phyloP scores from a whole-genome alignment of 2,888 invertebrate species.

The Cephus nigrinus region DNA sequence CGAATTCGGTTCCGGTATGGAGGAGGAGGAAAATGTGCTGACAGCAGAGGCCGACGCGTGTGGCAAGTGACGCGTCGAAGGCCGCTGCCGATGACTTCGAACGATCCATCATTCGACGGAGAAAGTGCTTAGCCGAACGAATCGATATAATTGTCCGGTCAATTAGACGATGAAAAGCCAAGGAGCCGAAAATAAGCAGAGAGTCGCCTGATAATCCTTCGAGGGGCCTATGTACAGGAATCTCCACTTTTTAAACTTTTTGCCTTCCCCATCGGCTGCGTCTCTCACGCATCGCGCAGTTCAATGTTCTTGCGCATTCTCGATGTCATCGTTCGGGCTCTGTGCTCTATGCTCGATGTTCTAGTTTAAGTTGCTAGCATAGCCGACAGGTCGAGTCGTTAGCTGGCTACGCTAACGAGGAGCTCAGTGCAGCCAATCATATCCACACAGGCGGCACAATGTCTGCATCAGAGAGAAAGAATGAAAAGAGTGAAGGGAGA shows the following conservation, averaged over 20 bases:
- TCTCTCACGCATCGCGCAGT: no score
- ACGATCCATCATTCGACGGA: slow-evolving; percentile 39
- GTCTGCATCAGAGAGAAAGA: slow-evolving; percentile 30
- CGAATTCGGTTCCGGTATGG: no score
- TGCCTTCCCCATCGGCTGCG: no score
- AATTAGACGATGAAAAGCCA: slow-evolving; percentile 38
- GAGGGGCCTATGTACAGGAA: no score
- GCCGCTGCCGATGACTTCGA: not conserved
- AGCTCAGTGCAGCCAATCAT: no score
- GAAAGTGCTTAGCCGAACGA: slow-evolving; percentile 24
- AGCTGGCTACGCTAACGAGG: no score
- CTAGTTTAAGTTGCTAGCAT: no score
- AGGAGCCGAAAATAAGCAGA: not conserved
- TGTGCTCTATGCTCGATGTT: no score
- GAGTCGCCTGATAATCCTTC: not conserved
- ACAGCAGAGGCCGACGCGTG: not conserved
- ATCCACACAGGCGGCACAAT: slow-evolving; percentile 19
- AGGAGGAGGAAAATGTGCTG: not conserved
- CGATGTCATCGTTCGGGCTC: no score
- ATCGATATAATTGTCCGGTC: slow-evolving; percentile 47
- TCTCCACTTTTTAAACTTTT: no score
- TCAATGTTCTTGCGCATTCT: no score
- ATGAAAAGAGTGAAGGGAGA: slow-evolving; percentile 23
- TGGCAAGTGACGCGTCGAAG: not conserved
- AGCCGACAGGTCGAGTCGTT: no score